Conservation (phyloP, 1,140 invertebrate genomes). For the Physella acuta region DNA sequence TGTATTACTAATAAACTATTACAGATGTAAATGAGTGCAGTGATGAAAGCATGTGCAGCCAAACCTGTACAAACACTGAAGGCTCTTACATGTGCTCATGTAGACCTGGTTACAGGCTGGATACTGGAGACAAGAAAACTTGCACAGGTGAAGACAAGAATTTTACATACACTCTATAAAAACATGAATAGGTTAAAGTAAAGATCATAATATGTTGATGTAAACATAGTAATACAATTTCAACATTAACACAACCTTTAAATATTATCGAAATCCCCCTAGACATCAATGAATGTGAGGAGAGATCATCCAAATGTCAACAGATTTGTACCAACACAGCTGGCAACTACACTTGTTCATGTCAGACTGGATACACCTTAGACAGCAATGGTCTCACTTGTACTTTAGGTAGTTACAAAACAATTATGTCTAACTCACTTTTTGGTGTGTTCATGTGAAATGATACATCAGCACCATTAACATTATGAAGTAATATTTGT, state of each 20-base stretch:
- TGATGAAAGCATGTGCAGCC: constrained; percentile 45
- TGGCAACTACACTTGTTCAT: constrained; percentile 74
- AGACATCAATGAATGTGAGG: constrained; percentile 8
- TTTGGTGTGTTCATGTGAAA: too few relatives aligned
- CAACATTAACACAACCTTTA: too few relatives aligned
- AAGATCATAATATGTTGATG: too few relatives aligned
- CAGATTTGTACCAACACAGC: constrained; percentile 71
- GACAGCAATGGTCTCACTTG: neutral
- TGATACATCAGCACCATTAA: too few relatives aligned
- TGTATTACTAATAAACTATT: too few relatives aligned
- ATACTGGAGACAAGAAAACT: constrained; percentile 8
- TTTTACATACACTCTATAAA: too few relatives aligned
- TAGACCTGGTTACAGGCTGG: constrained; percentile 31
- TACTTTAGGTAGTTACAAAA: neutral
- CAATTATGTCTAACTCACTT: too few relatives aligned
- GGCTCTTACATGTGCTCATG: constrained; percentile 38
- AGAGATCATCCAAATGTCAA: constrained; percentile 4
- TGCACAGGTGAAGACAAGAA: constrained; percentile 3
- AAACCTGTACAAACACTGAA: constrained; percentile 37
- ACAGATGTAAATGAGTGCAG: constrained; percentile 56
- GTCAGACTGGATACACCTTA: constrained; percentile 10
- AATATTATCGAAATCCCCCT: too few relatives aligned
- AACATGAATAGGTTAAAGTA: too few relatives aligned
- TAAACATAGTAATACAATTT: too few relatives aligned
- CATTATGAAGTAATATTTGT: too few relatives aligned